phyloP scores from a whole-genome alignment of 2,888 invertebrate species.

The Theretra japonica region DNA sequence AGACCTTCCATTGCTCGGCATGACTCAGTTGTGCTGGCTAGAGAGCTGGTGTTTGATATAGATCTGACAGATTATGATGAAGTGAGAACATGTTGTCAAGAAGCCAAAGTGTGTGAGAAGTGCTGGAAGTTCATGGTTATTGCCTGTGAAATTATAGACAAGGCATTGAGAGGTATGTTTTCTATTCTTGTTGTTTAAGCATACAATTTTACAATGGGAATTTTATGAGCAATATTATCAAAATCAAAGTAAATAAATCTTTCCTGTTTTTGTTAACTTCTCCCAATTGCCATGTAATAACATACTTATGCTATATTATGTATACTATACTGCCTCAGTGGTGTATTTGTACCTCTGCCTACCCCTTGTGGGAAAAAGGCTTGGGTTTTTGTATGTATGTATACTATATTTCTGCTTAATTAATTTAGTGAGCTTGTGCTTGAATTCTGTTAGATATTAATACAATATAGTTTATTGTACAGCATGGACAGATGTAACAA shows the following conservation, averaged over 20 bases:
- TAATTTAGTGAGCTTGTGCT: neutral
- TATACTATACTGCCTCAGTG: too few species aligned
- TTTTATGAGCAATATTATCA: neutral
- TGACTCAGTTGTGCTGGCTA: slow-evolving; percentile 85
- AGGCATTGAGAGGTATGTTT: slow-evolving; percentile 89
- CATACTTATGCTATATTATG: too few species aligned
- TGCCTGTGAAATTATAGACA: slow-evolving; percentile 95
- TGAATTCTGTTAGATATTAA: too few species aligned
- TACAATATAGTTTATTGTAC: too few species aligned
- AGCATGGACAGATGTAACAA: too few species aligned
- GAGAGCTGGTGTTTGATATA: slow-evolving; percentile 99
- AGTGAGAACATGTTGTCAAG: slow-evolving; percentile 95
- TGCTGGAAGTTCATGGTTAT: slow-evolving; percentile 99
- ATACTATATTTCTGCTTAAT: too few species aligned
- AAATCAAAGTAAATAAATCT: too few species aligned
- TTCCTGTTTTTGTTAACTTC: too few species aligned
- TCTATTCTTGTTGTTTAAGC: neutral
- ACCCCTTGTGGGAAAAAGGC: too few species aligned
- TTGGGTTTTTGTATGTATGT: too few species aligned
- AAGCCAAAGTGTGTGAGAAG: slow-evolving; percentile 95
- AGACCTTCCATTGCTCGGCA: slow-evolving; percentile 86
- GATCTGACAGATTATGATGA: slow-evolving; percentile 99
- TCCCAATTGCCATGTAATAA: too few species aligned
- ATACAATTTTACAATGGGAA: neutral
- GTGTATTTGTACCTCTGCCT: too few species aligned